Base-by-base conservation (phyloP, 2,888 invertebrate genomes). In the Eristalinus aeneus region DNA sequence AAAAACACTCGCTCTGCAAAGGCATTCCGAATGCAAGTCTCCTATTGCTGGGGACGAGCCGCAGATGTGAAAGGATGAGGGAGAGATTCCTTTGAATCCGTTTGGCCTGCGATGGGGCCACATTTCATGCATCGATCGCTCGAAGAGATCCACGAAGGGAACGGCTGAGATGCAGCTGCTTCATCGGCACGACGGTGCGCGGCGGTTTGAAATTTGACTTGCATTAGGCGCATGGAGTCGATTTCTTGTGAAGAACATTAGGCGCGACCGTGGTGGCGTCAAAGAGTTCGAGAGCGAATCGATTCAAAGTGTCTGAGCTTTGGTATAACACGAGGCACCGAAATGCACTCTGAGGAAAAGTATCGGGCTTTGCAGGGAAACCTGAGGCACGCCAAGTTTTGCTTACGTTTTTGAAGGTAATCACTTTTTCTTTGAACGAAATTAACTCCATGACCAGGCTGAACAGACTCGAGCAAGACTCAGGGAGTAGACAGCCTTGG, bases 1-100 rank as follows among this genome's bases (percentile, higher is more conserved):
- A 81, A 85, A 68, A 64, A 80, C 61, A 75, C 61, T 34, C 67
- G 67, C 46, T n/a, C 16, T 16, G 32, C 39, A 34, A 20, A 72
- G 72, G 32, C 63, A 85, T 85, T 79, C 84, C 80, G 54, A 85
- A 85, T 85, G 63, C 68, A 72, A 68, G 54, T 46, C 68, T 56
- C 16, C 27, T 9, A 16, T 16, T 46, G 46, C 46, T 46, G 16
- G 0, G n/a, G n/a, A n/a, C n/a, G n/a, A 6, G 46, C 46, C 0
- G 16, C 46, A 8, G 46, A 46, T n/a, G n/a, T 39, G 39, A 39
- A 39, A 46, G 46, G 46, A 46, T 46, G 46, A 46, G 16, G 46
- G 46, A 46, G 46, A 46, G 16, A 46, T 46, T 46, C 46, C 46
- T 46, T 46, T 46, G 46, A 46, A n/a, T 46, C n/a, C 0, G 46